Conservation (phyloP, 1,140 invertebrate species). For the Drosophila melanica region DNA sequence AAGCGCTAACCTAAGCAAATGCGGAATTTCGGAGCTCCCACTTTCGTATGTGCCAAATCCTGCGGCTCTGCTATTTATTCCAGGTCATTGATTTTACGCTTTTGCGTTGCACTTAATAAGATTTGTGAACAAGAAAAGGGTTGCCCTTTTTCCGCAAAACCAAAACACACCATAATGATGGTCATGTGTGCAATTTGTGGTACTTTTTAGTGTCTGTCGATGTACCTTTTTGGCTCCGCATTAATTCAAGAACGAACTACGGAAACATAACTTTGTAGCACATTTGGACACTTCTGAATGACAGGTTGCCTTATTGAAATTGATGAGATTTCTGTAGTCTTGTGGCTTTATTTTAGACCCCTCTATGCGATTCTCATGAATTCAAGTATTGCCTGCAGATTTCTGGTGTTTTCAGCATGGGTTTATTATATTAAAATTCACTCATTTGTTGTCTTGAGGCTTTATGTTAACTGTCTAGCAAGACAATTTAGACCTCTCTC, state of each 20-base stretch:
- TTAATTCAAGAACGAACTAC: not conserved
- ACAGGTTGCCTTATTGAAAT: not conserved
- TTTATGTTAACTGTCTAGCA: too few species aligned
- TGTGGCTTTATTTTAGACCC: too few species aligned
- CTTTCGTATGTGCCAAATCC: not conserved
- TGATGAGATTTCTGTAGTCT: not conserved
- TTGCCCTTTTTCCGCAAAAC: conserved; percentile 15
- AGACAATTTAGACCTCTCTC: too few species aligned
- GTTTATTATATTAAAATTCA: too few species aligned
- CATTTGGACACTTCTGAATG: not conserved
- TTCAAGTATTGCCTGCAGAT: too few species aligned
- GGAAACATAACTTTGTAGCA: not conserved
- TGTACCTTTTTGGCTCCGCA: not conserved
- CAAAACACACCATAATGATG: conserved; percentile 15
- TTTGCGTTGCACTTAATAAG: conserved; percentile 52
- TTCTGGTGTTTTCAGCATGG: too few species aligned
- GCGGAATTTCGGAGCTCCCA: conserved; percentile 33
- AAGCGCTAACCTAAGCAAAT: conserved; percentile 32
- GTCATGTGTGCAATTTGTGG: conserved; percentile 49
- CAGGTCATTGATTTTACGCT: conserved; percentile 56
- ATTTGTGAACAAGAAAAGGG: conserved; percentile 38
- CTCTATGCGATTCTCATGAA: too few species aligned
- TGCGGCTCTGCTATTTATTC: conserved; percentile 55
- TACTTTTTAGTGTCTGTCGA: conserved; percentile 41
- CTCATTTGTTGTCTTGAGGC: too few species aligned